Percentiles rank a stretch among this genome's conserved stretches.
phyloP scores from a whole-genome alignment of 2,888 invertebrate genomes.

The Erannis defoliaria region DNA sequence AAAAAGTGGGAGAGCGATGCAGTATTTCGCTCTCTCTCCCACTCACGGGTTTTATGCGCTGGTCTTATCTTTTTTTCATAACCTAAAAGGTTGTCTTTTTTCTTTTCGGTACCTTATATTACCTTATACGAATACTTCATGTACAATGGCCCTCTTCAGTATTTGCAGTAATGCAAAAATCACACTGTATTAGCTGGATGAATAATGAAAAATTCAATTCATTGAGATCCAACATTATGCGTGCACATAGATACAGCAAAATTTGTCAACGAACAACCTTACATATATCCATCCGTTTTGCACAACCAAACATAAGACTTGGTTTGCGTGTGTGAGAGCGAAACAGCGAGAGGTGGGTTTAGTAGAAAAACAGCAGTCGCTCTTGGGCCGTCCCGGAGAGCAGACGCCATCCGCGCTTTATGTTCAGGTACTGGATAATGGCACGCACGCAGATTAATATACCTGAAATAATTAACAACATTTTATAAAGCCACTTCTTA shows the following conservation, averaged over 20 bases:
- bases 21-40: too few species aligned
- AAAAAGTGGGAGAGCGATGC: too few species aligned
- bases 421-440: conserved; percentile 95
- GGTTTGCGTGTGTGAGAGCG: conserved; percentile 53
- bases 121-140: neutral
- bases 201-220: neutral
- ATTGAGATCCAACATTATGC: conserved; percentile 14
- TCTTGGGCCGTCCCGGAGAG: conserved; percentile 95
- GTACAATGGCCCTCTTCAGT: neutral
- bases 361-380: conserved; percentile 95
- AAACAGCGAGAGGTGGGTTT: conserved; percentile 54
- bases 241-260: conserved; percentile 2
- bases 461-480: conserved; percentile 88
- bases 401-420: conserved; percentile 95
- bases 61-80: too few species aligned
- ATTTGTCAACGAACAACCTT: conserved; percentile 4
- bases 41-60: too few species aligned
- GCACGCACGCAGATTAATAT: conserved; percentile 95
- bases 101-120: too few species aligned
- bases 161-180: neutral
- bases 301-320: conserved; percentile 49
- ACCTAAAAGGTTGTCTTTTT: too few species aligned
- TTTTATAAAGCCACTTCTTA: too few species aligned
- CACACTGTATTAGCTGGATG: neutral
- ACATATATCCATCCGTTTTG: conserved; percentile 54